A percentile compares a stretch with the other conserved stretches of the same genome.
Conservation (phyloP, 1,140 invertebrate genomes). For the Drosophila triauraria region DNA sequence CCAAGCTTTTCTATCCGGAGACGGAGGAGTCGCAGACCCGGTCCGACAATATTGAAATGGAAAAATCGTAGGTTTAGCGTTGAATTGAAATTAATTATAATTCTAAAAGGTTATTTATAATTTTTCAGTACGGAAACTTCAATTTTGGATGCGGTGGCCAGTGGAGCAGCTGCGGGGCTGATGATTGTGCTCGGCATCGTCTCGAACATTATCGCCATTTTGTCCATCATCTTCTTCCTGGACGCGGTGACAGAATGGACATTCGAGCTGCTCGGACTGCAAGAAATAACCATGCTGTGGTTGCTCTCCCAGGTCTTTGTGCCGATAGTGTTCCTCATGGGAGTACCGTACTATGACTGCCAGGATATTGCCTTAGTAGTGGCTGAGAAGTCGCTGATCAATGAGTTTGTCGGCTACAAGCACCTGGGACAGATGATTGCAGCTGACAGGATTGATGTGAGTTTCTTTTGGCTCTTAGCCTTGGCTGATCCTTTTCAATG, state of each 20-base stretch:
- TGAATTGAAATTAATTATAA: not conserved
- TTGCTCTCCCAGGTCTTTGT: constrained; percentile 93
- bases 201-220: constrained; percentile 95
- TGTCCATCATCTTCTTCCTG: constrained; percentile 93
- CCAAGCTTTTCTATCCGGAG: constrained; percentile 96
- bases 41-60: constrained; percentile 87
- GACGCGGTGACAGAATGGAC: constrained; percentile 92
- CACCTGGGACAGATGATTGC: constrained; percentile 88
- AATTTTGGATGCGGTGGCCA: constrained; percentile 93
- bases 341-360: constrained; percentile 91
- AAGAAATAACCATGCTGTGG: constrained; percentile 87
- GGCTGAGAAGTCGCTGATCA: constrained; percentile 94
- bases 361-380: constrained; percentile 91
- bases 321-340: constrained; percentile 90
- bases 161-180: constrained; percentile 92
- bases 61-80: constrained; percentile 87
- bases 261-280: constrained; percentile 89
- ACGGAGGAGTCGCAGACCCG: constrained; percentile 90
- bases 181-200: constrained; percentile 93
- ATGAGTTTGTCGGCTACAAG: constrained; percentile 95
- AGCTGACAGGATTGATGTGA: constrained; percentile 87
- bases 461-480: constrained; percentile 22
- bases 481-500: not conserved
- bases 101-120: not conserved
- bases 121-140: constrained; percentile 84